These are phyloP conservation scores for Mesopsocus fuscifrons DNA, from an alignment of 2,888 invertebrate genomes.

Conservation along the genomic window DNA sequence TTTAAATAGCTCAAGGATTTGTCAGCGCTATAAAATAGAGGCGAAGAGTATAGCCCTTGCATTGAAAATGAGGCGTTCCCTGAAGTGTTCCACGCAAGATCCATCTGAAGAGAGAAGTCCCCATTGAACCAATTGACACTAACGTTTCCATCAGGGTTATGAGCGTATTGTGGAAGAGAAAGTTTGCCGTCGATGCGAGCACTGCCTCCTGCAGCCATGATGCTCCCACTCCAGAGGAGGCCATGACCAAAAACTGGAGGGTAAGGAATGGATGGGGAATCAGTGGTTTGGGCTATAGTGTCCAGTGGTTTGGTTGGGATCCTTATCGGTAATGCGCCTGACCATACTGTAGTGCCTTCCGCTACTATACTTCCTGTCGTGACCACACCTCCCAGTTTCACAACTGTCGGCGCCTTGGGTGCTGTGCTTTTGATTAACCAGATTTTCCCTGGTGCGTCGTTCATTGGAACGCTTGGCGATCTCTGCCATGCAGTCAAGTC, in stretches of 20 bases:
- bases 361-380: neutral
- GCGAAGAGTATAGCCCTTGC: neutral
- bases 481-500: constrained; percentile 38
- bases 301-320: neutral
- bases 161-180: neutral
- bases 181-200: neutral
- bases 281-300: neutral
- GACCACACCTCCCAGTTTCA: neutral
- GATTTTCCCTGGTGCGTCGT: neutral
- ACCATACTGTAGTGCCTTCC: neutral
- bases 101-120: neutral
- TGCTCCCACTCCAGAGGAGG: neutral
- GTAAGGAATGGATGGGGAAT: neutral
- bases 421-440: neutral
- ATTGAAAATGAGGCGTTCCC: neutral
- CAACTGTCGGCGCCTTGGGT: neutral
- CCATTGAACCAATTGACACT: neutral
- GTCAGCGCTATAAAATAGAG: neutral
- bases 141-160: neutral
- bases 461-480: constrained; percentile 9
- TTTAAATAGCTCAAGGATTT: neutral
- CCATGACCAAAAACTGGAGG: neutral
- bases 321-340: neutral
- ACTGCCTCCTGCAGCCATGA: neutral
- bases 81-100: neutral